Evolutionary conservation across 2,888 invertebrate genomes (phyloP).

Genomic region (Lasioglossum leucozonium): DNA sequence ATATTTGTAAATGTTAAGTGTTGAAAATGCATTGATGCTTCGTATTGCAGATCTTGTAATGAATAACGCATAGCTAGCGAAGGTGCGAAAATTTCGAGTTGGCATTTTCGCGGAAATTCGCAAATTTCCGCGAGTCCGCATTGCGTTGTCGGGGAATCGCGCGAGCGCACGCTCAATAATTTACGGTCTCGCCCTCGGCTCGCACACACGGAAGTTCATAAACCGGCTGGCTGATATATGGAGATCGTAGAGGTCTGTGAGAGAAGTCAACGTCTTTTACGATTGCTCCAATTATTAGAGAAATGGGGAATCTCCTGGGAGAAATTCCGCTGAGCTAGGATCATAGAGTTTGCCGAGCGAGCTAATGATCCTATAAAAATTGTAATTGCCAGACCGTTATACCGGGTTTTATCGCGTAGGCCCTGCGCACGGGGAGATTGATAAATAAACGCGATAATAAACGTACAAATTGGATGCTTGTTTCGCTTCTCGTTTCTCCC

Average conservation of each 20-base stretch:
- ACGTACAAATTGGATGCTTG: neutral
- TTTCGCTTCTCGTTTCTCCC: neutral
- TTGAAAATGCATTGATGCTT: no score
- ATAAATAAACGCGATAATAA: neutral
- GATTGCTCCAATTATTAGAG: constrained; percentile 2
- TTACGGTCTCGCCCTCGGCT: neutral
- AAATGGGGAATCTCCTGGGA: neutral
- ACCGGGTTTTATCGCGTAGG: neutral
- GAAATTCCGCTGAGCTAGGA: neutral
- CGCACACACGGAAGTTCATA: constrained; percentile 14
- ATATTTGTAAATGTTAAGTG: no score
- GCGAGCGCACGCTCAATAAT: neutral
- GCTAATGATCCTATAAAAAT: constrained; percentile 5
- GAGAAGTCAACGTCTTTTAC: constrained; percentile 8
- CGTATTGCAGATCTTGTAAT: no score
- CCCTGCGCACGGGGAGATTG: neutral
- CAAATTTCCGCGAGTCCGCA: neutral
- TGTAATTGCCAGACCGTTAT: constrained; percentile 2
- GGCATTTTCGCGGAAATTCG: neutral
- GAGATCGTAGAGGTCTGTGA: neutral
- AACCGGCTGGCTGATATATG: neutral
- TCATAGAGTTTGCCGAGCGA: neutral
- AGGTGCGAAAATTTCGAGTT: no score
- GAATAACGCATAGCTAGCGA: no score
- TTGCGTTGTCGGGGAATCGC: neutral